Evolutionary conservation across 2,113 vertebrate species (phyloP).

Genomic region (Montifringilla adamsi): DNA sequence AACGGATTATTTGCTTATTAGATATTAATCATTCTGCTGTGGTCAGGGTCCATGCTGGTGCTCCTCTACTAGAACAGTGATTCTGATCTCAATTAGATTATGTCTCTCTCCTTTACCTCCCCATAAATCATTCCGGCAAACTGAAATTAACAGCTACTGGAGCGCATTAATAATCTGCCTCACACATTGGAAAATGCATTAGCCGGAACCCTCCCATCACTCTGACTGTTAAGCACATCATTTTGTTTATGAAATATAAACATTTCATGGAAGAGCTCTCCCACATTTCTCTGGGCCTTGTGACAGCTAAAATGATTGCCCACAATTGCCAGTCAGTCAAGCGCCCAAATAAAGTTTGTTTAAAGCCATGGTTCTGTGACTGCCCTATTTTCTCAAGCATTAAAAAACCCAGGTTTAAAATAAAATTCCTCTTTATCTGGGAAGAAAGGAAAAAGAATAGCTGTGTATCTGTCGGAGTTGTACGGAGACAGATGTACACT

Average conservation of each 20-base stretch:
- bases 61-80: constrained; percentile 89
- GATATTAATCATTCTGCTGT: constrained; percentile 92
- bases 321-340: constrained; percentile 83
- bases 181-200: constrained; percentile 90
- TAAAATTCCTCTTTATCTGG: constrained; percentile 51
- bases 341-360: constrained; percentile 86
- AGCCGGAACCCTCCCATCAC: constrained; percentile 89
- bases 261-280: constrained; percentile 88
- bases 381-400: constrained; percentile 77
- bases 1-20: constrained; percentile 98
- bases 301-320: constrained; percentile 91
- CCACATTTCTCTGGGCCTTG: constrained; percentile 75
- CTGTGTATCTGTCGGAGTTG: neutral
- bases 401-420: constrained; percentile 61
- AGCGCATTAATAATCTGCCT: constrained; percentile 98
- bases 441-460: constrained; percentile 10
- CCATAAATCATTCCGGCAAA: constrained; percentile 99
- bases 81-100: constrained; percentile 99
- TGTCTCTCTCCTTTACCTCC: constrained; percentile 91
- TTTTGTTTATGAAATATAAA: constrained; percentile 97
- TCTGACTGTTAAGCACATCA: constrained; percentile 90
- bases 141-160: constrained; percentile 99
- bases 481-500: neutral
- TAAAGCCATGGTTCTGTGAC: constrained; percentile 79
- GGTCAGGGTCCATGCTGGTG: constrained; percentile 77